Percentiles rank a stretch among this genome's conserved stretches.
Evolutionary conservation across 2,888 invertebrate species (phyloP).

Genomic region (Aricia artaxerxes): DNA sequence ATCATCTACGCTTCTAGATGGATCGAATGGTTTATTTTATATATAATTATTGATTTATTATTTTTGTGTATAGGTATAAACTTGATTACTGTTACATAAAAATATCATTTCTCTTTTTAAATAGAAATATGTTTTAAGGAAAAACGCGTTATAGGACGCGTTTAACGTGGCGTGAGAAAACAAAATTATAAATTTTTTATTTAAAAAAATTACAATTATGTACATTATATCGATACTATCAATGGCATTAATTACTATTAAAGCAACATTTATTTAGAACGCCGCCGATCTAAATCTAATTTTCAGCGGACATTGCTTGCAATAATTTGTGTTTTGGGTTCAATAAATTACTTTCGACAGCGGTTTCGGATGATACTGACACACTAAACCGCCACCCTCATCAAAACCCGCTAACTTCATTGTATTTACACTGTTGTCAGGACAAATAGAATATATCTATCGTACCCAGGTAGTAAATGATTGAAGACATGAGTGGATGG

Average conservation of each 20-base stretch:
- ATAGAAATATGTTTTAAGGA: too few relatives aligned
- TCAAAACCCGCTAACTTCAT: not conserved
- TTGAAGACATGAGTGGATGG: not conserved
- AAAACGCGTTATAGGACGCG: too few relatives aligned
- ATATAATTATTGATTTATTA: too few relatives aligned
- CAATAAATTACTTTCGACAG: constrained; percentile 10
- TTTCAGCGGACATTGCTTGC: not conserved
- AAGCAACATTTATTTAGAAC: not conserved
- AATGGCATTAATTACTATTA: not conserved
- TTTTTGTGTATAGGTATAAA: not conserved
- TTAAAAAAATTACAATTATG: too few relatives aligned
- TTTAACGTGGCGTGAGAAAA: too few relatives aligned
- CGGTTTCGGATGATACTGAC: not conserved
- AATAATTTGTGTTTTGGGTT: not conserved
- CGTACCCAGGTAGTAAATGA: not conserved
- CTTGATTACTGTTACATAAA: not conserved
- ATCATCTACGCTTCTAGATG: not conserved
- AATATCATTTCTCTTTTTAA: not conserved
- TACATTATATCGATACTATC: not conserved
- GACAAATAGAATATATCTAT: not conserved
- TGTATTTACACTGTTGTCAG: constrained; percentile 2
- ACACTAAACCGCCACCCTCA: not conserved
- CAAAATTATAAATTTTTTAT: too few relatives aligned
- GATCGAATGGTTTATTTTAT: too few relatives aligned
- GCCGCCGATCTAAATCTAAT: not conserved